phyloP scores from a whole-genome alignment of 2,888 invertebrate species.

The Venusia cambrica region DNA sequence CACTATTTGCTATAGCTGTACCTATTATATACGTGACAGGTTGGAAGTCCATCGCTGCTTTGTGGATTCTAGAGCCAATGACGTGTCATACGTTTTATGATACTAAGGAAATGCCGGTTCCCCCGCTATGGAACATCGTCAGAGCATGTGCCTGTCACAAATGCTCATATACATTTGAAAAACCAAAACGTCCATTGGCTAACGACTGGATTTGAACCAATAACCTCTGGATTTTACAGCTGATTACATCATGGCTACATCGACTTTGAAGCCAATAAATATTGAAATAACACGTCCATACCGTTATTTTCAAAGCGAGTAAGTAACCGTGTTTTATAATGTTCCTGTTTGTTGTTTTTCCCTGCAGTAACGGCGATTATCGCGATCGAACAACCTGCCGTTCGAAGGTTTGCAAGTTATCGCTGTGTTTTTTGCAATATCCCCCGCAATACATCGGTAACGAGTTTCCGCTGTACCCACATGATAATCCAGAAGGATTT shows the following conservation, averaged over 20 bases:
- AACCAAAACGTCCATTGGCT: no score
- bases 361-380: conserved; percentile 28
- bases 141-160: conserved; percentile 19
- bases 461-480: conserved; percentile 24
- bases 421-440: conserved; percentile 24
- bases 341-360: conserved; percentile 36
- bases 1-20: no score
- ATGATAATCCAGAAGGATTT: conserved; percentile 24
- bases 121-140: no score
- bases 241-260: conserved; percentile 25
- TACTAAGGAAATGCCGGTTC: no score
- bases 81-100: no score
- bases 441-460: conserved; percentile 17
- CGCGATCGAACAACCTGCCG: conserved; percentile 22
- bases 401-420: conserved; percentile 26
- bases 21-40: no score
- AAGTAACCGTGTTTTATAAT: conserved; percentile 29
- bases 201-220: no score
- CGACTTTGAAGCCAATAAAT: conserved; percentile 25
- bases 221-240: no score
- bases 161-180: conserved; percentile 20
- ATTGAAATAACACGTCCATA: conserved; percentile 28
- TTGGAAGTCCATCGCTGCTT: no score
- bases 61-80: no score
- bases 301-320: conserved; percentile 31